Evolutionary conservation across 1,140 invertebrate genomes (phyloP).

Genomic region (Drosophila suzukii): DNA sequence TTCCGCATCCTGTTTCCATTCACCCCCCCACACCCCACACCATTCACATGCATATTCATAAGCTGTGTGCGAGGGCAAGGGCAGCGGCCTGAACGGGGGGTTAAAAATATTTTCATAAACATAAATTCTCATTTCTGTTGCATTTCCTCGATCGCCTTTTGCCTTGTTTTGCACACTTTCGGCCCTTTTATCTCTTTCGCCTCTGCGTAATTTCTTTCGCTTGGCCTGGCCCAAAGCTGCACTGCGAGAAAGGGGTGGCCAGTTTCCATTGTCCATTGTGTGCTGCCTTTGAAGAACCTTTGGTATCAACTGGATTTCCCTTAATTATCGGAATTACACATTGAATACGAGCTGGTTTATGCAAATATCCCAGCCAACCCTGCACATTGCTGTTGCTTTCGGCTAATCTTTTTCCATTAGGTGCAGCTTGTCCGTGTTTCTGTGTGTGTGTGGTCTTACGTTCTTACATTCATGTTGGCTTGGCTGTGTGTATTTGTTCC

Average conservation of each 20-base stretch:
- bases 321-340: slow-evolving; percentile 46
- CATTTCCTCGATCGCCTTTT: slow-evolving; percentile 72
- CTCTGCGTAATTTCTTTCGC: slow-evolving; percentile 66
- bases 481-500: slow-evolving; percentile 31
- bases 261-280: background rate
- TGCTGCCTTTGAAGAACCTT: background rate
- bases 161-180: slow-evolving; percentile 59
- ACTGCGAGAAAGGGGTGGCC: slow-evolving; percentile 38
- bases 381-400: slow-evolving; percentile 26
- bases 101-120: slow-evolving; percentile 69
- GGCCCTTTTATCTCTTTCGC: slow-evolving; percentile 56
- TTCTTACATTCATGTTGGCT: slow-evolving; percentile 13
- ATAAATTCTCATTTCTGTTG: slow-evolving; percentile 80
- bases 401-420: slow-evolving; percentile 58
- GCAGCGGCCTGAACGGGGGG: background rate
- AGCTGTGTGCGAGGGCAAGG: slow-evolving; percentile 14
- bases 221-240: slow-evolving; percentile 35
- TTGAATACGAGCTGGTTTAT: slow-evolving; percentile 37
- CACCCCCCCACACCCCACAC: too few relatives aligned
- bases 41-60: slow-evolving; percentile 66
- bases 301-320: slow-evolving; percentile 10
- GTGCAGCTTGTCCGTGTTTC: slow-evolving; percentile 18
- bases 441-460: slow-evolving; percentile 3
- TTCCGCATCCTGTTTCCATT: slow-evolving; percentile 18
- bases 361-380: slow-evolving; percentile 13